A percentile compares a stretch with the other conserved stretches of the same genome.
These are phyloP conservation scores for Clistopyga incitator DNA, from an alignment of 2,888 invertebrate genomes.

Conservation along the genomic window DNA sequence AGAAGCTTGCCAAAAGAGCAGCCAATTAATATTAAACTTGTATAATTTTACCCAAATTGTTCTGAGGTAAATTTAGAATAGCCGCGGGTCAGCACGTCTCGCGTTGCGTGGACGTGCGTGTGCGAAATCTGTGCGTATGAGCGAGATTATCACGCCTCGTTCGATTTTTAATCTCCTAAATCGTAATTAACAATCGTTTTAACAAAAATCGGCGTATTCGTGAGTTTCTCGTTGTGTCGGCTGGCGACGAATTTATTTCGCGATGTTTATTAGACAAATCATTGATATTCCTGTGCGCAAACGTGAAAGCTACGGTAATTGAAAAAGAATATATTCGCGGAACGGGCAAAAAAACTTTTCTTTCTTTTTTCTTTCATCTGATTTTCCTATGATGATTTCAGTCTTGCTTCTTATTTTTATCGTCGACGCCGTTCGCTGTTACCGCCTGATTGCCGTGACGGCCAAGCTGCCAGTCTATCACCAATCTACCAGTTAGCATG, in stretches of 20 bases:
- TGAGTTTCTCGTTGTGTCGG: not conserved
- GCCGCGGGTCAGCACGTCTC: slow-evolving; percentile 54
- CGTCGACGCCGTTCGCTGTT: slow-evolving; percentile 84
- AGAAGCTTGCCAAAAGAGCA: slow-evolving; percentile 69
- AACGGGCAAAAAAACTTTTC: slow-evolving; percentile 46
- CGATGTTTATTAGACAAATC: slow-evolving; percentile 11
- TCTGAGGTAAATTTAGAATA: slow-evolving; percentile 65
- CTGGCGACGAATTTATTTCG: not conserved
- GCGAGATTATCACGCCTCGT: not conserved
- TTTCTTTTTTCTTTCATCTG: slow-evolving; percentile 3
- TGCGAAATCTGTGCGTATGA: slow-evolving; percentile 32
- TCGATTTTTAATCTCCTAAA: not conserved
- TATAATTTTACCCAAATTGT: slow-evolving; percentile 64
- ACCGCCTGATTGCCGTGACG: slow-evolving; percentile 83
- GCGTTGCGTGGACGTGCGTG: not conserved
- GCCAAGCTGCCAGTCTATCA: slow-evolving; percentile 90
- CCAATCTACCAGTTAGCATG: slow-evolving; percentile 95
- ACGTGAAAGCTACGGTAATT: slow-evolving; percentile 33
- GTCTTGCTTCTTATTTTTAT: slow-evolving; percentile 85
- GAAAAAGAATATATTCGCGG: slow-evolving; percentile 49
- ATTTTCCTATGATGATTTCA: slow-evolving; percentile 75
- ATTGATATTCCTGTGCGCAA: slow-evolving; percentile 47
- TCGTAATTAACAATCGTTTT: slow-evolving; percentile 9
- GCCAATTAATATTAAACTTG: slow-evolving; percentile 70
- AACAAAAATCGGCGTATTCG: slow-evolving; percentile 13